Evolutionary conservation across 2,888 invertebrate species (phyloP), one percentile per base, ranked within the genome.

Genomic region (Polydesmus complanatus): DNA sequence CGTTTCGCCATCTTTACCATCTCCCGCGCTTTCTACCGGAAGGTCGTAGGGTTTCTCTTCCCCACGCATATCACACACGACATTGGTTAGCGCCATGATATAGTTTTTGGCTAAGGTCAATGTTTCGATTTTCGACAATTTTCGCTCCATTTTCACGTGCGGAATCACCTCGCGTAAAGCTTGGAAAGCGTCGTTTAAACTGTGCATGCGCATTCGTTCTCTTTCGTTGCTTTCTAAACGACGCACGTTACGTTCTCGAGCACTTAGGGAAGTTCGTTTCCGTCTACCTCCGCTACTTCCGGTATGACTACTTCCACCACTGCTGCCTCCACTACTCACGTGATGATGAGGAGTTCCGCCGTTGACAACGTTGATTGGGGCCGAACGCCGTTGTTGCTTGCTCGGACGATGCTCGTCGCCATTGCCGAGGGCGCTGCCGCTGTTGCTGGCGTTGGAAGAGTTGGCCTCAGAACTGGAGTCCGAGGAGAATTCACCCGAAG

Each of bases 171-270:
- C 83, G 27, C 89, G 80, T 57, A 90, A 77, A 69, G 85, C 86
- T 83, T 89, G 87, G 74, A 92, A 92, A 19, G 92, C 92, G 71
- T 90, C 87, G 73, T 92, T 92, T 61, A 92, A 79, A 58, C 87
- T 87, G 73, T 92, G 92, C 92, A 92, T 92, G 68, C 92, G 79
- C 85, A 89, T 88, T 62, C 92, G 79, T 75, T 92, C 92, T 58
- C 92, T 78, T 73, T 92, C 91, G 73, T 92, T 92, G 74, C 90
- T 90, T 75, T 92, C 92, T 58, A 92, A 79, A 61, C 92, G 81
- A 56, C 92, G 80, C 63, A 88, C 77, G 74, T 91, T 92, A 65
- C 91, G 79, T 71, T 92, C 92, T 61, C 90, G 79, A 1, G 90
- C 88, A 62, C 86, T 87, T 62, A 88, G 78, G 2, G 85, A 84